phyloP scores from a whole-genome alignment of 2,888 invertebrate genomes.

The Orchesellides sinensis region DNA sequence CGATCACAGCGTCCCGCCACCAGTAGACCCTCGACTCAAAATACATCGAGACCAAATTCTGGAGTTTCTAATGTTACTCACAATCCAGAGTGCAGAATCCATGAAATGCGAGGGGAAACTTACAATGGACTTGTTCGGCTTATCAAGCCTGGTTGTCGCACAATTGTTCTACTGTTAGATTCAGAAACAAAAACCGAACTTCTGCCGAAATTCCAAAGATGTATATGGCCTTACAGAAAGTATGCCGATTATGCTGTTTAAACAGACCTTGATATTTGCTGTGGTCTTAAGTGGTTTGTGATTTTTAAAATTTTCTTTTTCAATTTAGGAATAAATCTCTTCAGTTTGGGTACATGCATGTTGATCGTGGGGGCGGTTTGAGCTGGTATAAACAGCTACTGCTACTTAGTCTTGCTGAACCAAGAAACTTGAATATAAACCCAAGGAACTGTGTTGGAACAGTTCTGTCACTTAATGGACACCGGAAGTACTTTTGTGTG shows the following conservation, averaged over 20 bases:
- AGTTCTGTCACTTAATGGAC: conserved; percentile 96
- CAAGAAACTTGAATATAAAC: conserved; percentile 91
- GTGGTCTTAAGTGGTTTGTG: background rate
- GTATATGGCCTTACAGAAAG: conserved; percentile 97
- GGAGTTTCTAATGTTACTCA: conserved; percentile 72
- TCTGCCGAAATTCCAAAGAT: conserved; percentile 93
- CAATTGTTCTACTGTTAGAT: conserved; percentile 93
- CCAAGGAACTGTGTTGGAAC: conserved; percentile 98
- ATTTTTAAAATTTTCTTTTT: background rate
- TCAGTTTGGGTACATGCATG: conserved; percentile 94
- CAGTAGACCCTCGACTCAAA: conserved; percentile 47
- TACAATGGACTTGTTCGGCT: conserved; percentile 95
- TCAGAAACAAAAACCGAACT: conserved; percentile 90
- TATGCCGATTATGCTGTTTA: no score
- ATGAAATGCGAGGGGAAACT: conserved; percentile 95
- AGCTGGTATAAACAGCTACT: conserved; percentile 95
- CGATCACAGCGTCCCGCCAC: conserved; percentile 58
- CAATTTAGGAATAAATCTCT: conserved; percentile 92
- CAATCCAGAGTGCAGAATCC: conserved; percentile 86
- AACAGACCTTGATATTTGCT: no score
- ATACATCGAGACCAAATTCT: conserved; percentile 45
- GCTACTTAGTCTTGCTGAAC: conserved; percentile 90
- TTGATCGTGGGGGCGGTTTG: conserved; percentile 89
- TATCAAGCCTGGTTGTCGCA: conserved; percentile 96
- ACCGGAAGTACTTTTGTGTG: conserved; percentile 98